These are phyloP conservation scores for Noctua janthina DNA, from an alignment of 2,888 invertebrate genomes.

Conservation along the genomic window DNA sequence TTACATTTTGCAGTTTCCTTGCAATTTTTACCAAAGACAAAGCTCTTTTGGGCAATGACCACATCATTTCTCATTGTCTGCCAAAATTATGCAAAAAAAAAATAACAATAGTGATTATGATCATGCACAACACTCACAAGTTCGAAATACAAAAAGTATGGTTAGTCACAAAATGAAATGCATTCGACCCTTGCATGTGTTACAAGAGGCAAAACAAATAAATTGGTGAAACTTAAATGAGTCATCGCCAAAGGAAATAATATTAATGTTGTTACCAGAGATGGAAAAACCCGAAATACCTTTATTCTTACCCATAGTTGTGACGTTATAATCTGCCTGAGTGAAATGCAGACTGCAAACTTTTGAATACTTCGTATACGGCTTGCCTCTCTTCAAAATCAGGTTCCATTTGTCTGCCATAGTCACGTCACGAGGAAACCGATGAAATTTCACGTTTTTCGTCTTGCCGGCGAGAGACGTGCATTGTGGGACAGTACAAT, in stretches of 20 bases:
- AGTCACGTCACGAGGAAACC: constrained; percentile 83
- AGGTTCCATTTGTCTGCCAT: constrained; percentile 87
- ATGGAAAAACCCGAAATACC: constrained; percentile 86
- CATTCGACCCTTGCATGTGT: constrained; percentile 46
- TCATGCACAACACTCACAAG: constrained; percentile 36
- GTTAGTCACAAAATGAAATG: constrained; percentile 62
- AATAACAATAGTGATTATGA: constrained; percentile 55
- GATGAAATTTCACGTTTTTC: constrained; percentile 89
- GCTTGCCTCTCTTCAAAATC: constrained; percentile 87
- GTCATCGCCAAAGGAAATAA: constrained; percentile 74
- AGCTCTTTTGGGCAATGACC: constrained; percentile 31
- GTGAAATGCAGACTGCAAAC: constrained; percentile 89
- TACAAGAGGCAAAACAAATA: constrained; percentile 61
- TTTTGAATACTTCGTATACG: constrained; percentile 89
- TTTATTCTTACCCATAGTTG: constrained; percentile 90
- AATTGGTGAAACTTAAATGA: constrained; percentile 71
- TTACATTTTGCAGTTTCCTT: constrained; percentile 31
- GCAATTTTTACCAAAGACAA: constrained; percentile 39
- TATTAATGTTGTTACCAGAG: constrained; percentile 72
- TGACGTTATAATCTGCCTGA: constrained; percentile 87
- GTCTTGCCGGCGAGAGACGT: constrained; percentile 90
- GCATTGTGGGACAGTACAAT: constrained; percentile 89
- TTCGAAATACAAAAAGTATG: constrained; percentile 60
- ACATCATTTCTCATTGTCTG: constrained; percentile 52
- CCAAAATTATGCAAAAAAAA: constrained; percentile 54